A percentile compares a stretch with the other conserved stretches of the same genome.
phyloP scores from a whole-genome alignment of 1,140 invertebrate species.

The Lasioglossum albipes region DNA sequence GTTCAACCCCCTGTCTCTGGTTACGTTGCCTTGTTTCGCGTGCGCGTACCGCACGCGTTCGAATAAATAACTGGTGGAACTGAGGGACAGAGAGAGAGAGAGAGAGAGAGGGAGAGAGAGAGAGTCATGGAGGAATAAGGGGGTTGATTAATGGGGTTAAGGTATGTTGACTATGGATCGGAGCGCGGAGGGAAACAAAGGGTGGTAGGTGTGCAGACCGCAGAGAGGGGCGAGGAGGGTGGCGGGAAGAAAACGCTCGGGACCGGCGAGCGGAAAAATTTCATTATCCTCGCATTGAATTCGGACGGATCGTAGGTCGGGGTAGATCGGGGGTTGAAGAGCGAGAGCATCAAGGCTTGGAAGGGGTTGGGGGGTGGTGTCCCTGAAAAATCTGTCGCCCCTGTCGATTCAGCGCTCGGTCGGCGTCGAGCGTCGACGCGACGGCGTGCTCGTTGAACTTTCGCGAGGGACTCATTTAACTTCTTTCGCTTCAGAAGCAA shows the following conservation, averaged over 20 bases:
- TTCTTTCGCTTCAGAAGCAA: slow-evolving; percentile 56
- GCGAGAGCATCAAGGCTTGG: too few species aligned
- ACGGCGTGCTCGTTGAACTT: slow-evolving; percentile 46
- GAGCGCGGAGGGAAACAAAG: slow-evolving; percentile 20
- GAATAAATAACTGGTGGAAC: slow-evolving; percentile 30
- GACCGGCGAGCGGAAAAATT: slow-evolving; percentile 68
- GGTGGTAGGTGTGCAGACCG: slow-evolving; percentile 6
- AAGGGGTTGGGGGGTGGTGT: background rate
- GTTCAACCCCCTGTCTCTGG: slow-evolving; percentile 10
- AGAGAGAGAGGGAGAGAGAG: background rate
- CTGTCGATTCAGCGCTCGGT: slow-evolving; percentile 22
- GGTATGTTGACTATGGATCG: slow-evolving; percentile 9
- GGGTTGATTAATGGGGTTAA: slow-evolving; percentile 46
- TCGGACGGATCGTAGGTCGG: slow-evolving; percentile 50
- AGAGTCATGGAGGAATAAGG: background rate
- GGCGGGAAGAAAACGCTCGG: slow-evolving; percentile 20
- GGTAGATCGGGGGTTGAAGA: background rate
- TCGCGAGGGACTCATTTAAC: slow-evolving; percentile 53
- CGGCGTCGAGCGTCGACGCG: background rate
- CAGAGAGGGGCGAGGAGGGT: background rate
- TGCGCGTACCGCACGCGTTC: slow-evolving; percentile 7
- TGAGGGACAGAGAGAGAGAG: background rate
- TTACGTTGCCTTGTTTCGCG: slow-evolving; percentile 1
- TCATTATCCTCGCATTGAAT: slow-evolving; percentile 70
- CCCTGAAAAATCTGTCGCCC: slow-evolving; percentile 51